phyloP scores from a whole-genome alignment of 2,888 invertebrate genomes.

The Osmoderma eremita region DNA sequence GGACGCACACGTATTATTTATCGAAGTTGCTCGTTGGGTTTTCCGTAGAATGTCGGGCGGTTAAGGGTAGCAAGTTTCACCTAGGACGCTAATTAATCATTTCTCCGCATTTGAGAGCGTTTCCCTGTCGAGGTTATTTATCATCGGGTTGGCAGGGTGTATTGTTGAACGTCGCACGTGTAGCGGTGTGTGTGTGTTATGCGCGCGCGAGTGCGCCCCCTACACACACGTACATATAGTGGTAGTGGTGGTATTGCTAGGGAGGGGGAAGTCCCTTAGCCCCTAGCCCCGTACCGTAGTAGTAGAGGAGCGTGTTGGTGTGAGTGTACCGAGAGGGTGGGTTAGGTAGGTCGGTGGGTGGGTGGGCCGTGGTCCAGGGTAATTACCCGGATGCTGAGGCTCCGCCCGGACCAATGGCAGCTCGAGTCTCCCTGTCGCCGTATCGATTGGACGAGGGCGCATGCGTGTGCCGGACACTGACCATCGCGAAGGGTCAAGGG shows the following conservation, averaged over 20 bases:
- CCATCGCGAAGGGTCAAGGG: slow-evolving; percentile 56
- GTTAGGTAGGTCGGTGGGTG: slow-evolving; percentile 34
- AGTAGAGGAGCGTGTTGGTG: slow-evolving; percentile 52
- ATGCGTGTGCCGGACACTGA: slow-evolving; percentile 61
- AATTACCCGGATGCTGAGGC: slow-evolving; percentile 64
- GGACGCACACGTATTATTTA: slow-evolving; percentile 37
- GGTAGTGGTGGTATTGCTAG: slow-evolving; percentile 57
- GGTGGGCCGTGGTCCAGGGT: slow-evolving; percentile 64
- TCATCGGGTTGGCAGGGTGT: slow-evolving; percentile 55
- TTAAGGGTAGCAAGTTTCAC: slow-evolving; percentile 48
- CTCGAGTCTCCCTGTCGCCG: slow-evolving; percentile 51
- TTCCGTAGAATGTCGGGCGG: slow-evolving; percentile 41
- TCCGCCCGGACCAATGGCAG: slow-evolving; percentile 63
- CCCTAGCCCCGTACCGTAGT: slow-evolving; percentile 53
- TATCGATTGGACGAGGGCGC: slow-evolving; percentile 57
- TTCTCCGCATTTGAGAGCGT: slow-evolving; percentile 64
- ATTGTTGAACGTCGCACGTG: slow-evolving; percentile 43
- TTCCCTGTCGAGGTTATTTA: slow-evolving; percentile 65
- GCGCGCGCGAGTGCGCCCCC: slow-evolving; percentile 60
- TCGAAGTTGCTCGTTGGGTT: slow-evolving; percentile 40
- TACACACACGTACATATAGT: slow-evolving; percentile 5
- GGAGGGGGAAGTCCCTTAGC: slow-evolving; percentile 62
- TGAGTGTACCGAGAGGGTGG: slow-evolving; percentile 31
- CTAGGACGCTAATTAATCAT: slow-evolving; percentile 63
- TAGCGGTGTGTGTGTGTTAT: slow-evolving; percentile 35